These are phyloP conservation scores for Caenorhabditis angaria DNA, from an alignment of 2,888 invertebrate species.

Conservation along the genomic window DNA sequence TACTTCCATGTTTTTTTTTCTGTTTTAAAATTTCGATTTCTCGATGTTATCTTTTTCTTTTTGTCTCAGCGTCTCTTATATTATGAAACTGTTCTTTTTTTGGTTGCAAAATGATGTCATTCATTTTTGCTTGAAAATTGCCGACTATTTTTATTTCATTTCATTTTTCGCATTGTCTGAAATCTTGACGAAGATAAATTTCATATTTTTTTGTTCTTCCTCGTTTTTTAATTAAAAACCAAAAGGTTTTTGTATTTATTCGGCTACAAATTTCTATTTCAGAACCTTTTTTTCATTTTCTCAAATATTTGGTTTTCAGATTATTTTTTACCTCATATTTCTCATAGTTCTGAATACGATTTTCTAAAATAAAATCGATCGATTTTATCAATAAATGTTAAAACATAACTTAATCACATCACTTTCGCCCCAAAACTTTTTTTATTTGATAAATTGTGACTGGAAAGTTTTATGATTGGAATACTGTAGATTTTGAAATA, in stretches of 20 bases:
- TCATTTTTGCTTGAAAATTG: background rate
- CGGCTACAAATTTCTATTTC: background rate
- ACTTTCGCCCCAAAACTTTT: background rate
- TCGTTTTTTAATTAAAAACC: background rate
- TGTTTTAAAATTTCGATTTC: background rate
- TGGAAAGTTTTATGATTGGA: background rate
- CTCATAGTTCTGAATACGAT: background rate
- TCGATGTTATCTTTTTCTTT: background rate
- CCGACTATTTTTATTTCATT: no score
- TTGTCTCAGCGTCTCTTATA: constrained; percentile 5
- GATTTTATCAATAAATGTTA: background rate
- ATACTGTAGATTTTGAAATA: background rate
- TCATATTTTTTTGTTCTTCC: no score
- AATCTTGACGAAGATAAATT: no score
- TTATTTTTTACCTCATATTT: background rate
- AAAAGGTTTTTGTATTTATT: background rate
- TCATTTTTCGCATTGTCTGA: no score
- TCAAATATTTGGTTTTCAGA: background rate
- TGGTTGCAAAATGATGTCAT: background rate
- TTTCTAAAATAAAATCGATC: background rate
- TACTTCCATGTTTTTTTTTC: background rate
- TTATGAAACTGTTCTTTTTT: background rate
- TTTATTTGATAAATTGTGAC: background rate
- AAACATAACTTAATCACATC: background rate
- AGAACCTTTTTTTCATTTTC: background rate